These are phyloP conservation scores for Hydriomena furcata DNA, from an alignment of 2,888 invertebrate genomes.

Conservation along the genomic window DNA sequence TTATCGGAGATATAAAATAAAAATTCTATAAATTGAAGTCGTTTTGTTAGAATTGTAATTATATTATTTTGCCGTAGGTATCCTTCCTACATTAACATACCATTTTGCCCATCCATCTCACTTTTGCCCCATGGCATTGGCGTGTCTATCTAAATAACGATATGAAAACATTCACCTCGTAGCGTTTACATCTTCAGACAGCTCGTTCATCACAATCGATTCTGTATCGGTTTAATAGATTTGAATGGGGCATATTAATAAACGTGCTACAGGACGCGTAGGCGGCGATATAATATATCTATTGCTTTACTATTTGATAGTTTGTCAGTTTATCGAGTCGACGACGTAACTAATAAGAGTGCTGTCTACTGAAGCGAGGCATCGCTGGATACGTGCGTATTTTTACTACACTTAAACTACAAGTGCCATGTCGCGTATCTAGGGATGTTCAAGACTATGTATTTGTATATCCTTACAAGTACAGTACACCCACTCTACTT, in stretches of 20 bases:
- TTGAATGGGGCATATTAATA: conserved; percentile 55
- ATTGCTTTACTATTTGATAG: conserved; percentile 49
- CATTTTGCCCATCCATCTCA: not conserved
- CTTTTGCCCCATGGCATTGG: not conserved
- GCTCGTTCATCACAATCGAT: conserved; percentile 51
- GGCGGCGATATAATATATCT: conserved; percentile 54
- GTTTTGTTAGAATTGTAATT: too few relatives aligned
- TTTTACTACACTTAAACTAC: too few relatives aligned
- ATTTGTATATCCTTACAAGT: too few relatives aligned
- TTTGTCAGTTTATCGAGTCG: conserved; percentile 39
- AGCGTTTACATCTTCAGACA: conserved; percentile 22
- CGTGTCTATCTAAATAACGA: conserved; percentile 8
- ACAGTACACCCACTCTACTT: too few relatives aligned
- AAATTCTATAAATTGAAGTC: too few relatives aligned
- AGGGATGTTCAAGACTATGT: too few relatives aligned
- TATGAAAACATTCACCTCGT: conserved; percentile 16
- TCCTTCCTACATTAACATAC: not conserved
- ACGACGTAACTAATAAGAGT: conserved; percentile 5
- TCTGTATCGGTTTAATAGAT: conserved; percentile 60
- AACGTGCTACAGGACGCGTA: conserved; percentile 54
- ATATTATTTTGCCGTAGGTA: too few relatives aligned
- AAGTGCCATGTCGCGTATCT: too few relatives aligned
- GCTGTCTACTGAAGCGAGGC: conserved; percentile 4
- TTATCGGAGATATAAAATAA: too few relatives aligned
- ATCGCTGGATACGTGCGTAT: not conserved